Base-by-base conservation (phyloP, 2,113 vertebrate species). In the Thryonomys swinderianus region DNA sequence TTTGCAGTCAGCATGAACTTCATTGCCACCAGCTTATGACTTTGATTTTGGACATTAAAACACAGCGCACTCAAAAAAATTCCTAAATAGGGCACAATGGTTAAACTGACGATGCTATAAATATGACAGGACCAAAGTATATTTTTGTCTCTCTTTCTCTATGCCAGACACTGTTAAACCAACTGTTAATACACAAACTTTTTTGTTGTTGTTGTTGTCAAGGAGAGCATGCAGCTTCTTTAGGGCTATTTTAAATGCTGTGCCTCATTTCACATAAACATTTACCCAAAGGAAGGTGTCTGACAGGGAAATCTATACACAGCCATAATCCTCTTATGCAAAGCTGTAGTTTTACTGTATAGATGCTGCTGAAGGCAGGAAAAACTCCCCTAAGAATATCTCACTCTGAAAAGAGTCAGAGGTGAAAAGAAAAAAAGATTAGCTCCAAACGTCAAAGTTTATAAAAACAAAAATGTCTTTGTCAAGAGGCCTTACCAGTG, bases 41-140 rank as follows among this genome's bases (percentile, higher is more conserved):
- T 76, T n/a, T 13, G 48, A 45, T 95, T 14, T 86, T 94, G 91
- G 57, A 95, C 0, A 0, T 64, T 32, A 95, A 96, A 97, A 94
- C 62, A 61, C 93, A 97, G 94, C 96, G 97, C 93, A 86, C 89
- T 95, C 97, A 83, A 55, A 92, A 97, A 95, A 87, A 37, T 96
- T 98, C 98, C 97, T 97, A 98, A 98, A 98, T 97, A 98, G 97
- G 98, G 93, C 92, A 98, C 91, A 51, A 91, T 51, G 23, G 76
- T 94, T 96, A 42, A 61, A 55, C 81, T 6, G n/a, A 71, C 96
- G 92, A 40, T 37, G 89, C 95, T 97, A 96, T 96, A 97, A 88
- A 91, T 96, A 85, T 37, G 94, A 88, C 94, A 94, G 82, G 90
- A 40, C 84, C 0, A n/a, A 79, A 95, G 83, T 82, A 18, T 97